Percentiles rank a stretch among this genome's conserved stretches.
Conservation (phyloP, 2,797 vertebrate species). For the Alca torda region DNA sequence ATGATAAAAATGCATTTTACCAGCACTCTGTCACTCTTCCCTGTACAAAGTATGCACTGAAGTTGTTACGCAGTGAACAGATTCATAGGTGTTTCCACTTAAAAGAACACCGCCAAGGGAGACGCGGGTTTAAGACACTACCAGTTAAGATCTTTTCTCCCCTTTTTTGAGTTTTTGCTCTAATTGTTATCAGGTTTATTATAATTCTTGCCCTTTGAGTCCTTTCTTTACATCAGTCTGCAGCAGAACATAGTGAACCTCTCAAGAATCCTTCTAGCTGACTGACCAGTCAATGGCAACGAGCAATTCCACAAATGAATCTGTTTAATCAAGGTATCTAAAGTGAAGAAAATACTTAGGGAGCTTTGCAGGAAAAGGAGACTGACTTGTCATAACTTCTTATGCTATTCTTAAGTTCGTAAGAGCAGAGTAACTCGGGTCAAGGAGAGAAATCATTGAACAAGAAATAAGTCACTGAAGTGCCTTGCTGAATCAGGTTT, state of each 20-base stretch:
- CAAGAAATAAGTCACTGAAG: not conserved
- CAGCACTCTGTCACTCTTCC: not conserved
- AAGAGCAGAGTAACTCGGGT: not conserved
- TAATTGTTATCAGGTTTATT: not conserved
- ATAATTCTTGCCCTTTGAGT: not conserved
- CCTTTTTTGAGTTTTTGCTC: not conserved
- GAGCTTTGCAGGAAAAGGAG: not conserved
- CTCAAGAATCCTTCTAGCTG: not conserved
- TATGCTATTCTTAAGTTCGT: not conserved
- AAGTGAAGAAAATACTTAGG: not conserved
- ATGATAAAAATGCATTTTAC: not conserved
- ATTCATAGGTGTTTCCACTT: not conserved
- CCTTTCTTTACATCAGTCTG: not conserved
- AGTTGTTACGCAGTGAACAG: not conserved
- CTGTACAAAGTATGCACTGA: not conserved
- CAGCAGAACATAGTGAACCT: not conserved
- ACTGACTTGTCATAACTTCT: not conserved
- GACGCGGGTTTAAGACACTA: not conserved
- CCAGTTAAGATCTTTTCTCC: not conserved
- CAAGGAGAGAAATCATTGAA: not conserved
- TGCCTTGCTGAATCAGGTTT: not conserved
- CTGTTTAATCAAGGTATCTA: slow-evolving; percentile 22
- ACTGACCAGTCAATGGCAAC: not conserved
- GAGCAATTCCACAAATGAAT: not conserved
- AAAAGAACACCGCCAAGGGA: not conserved